Evolutionary conservation across 2,113 vertebrate genomes (phyloP).

Genomic region (Peucedramus taeniatus): DNA sequence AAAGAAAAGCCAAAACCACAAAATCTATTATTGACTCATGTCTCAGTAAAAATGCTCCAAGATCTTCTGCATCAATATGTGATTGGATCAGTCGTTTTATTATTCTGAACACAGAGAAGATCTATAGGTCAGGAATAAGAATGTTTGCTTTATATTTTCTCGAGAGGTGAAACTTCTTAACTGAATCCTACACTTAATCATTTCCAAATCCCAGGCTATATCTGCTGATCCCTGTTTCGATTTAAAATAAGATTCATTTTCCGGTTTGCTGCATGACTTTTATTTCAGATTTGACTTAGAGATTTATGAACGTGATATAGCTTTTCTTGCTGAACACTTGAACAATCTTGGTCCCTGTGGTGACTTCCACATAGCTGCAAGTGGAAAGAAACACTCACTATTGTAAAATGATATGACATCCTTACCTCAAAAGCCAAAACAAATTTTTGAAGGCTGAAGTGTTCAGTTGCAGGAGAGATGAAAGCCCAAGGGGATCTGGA

Average conservation of each 20-base stretch:
- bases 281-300: conserved; percentile 67
- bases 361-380: conserved; percentile 22
- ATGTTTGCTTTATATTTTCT: conserved; percentile 66
- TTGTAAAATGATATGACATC: neutral
- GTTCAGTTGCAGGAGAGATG: neutral
- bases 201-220: conserved; percentile 68
- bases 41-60: neutral
- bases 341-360: conserved; percentile 18
- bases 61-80: neutral
- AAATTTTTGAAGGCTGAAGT: conserved; percentile 32
- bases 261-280: conserved; percentile 63
- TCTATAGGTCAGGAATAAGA: conserved; percentile 40
- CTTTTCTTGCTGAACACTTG: conserved; percentile 56
- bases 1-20: neutral
- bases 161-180: conserved; percentile 64
- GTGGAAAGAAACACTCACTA: neutral
- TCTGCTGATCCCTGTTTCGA: conserved; percentile 63
- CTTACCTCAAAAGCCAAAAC: conserved; percentile 2
- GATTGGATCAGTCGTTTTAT: conserved; percentile 31
- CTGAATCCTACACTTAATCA: conserved; percentile 70
- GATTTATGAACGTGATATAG: conserved; percentile 58
- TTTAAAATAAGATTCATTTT: conserved; percentile 76
- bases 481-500: neutral
- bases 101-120: conserved; percentile 27
- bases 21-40: neutral